A percentile compares a stretch with the other conserved stretches of the same genome.
Conservation (phyloP, 2,113 vertebrate species). For the Baryphthengus martii region DNA sequence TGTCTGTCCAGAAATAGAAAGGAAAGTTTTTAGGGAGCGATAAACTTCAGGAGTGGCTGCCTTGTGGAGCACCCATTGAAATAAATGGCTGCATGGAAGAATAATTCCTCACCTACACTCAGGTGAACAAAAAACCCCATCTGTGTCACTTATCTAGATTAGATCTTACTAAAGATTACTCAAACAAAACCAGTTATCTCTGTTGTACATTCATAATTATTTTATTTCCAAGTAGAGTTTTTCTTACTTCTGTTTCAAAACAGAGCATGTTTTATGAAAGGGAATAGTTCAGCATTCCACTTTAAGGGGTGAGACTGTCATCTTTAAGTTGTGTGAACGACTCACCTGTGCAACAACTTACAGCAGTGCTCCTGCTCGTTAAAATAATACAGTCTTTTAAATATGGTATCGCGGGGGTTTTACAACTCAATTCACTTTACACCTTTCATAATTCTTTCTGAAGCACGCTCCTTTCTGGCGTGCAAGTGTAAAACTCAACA, state of each 20-base stretch:
- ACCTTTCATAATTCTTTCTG: not conserved
- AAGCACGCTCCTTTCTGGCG: not conserved
- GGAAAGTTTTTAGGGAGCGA: not conserved
- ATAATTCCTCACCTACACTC: not conserved
- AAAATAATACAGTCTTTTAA: not conserved
- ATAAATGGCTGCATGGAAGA: not conserved
- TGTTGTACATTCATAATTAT: not conserved
- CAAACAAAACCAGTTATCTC: not conserved
- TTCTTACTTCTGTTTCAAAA: not conserved
- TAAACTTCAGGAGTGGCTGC: not conserved
- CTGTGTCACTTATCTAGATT: not conserved
- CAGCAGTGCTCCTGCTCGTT: not conserved
- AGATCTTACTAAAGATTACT: not conserved
- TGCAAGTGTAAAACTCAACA: not conserved
- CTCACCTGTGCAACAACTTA: not conserved
- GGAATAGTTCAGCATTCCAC: not conserved
- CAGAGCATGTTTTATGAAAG: not conserved
- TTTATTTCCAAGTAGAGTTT: not conserved
- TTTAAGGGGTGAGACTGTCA: not conserved
- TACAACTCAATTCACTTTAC: not conserved
- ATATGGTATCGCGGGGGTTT: not conserved
- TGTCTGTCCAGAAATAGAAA: not conserved
- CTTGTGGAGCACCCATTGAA: not conserved
- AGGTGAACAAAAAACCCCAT: not conserved
- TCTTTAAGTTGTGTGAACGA: not conserved